A percentile compares a stretch with the other conserved stretches of the same genome.
phyloP scores from a whole-genome alignment of 2,797 vertebrate genomes.

The Fundulus diaphanus region DNA sequence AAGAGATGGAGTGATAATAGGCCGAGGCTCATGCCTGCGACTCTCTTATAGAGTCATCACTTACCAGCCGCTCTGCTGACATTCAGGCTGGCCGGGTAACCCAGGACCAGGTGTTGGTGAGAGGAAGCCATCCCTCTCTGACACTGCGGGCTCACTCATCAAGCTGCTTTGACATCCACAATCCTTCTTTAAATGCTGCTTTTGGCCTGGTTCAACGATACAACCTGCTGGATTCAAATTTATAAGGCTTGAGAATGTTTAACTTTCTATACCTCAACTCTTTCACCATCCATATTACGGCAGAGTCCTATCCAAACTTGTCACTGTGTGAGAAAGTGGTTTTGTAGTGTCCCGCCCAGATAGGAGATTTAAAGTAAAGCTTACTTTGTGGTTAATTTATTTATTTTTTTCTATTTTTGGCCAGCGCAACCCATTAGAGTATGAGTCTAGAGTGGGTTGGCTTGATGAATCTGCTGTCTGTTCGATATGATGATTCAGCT shows the following conservation, averaged over 20 bases:
- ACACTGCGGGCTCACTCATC: conserved; percentile 54
- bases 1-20: conserved; percentile 57
- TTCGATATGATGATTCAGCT: conserved; percentile 78
- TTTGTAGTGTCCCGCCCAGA: conserved; percentile 31
- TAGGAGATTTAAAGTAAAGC: conserved; percentile 52
- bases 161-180: conserved; percentile 32
- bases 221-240: conserved; percentile 10
- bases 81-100: conserved; percentile 44
- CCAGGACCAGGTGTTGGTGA: conserved; percentile 50
- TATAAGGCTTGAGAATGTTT: conserved; percentile 34
- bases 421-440: conserved; percentile 46
- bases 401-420: conserved; percentile 39
- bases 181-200: conserved; percentile 48
- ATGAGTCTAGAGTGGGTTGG: conserved; percentile 53
- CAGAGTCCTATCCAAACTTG: conserved; percentile 25
- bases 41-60: conserved; percentile 66
- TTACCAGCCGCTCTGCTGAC: conserved; percentile 59
- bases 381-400: conserved; percentile 24
- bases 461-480: conserved; percentile 77
- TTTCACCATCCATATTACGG: conserved; percentile 16
- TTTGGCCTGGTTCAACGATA: conserved; percentile 27
- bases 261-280: not conserved
- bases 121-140: conserved; percentile 53
- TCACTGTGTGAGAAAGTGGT: conserved; percentile 14
- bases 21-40: conserved; percentile 42